Evolutionary conservation across 2,113 vertebrate genomes (phyloP).

Genomic region (Sylvietta virens): DNA sequence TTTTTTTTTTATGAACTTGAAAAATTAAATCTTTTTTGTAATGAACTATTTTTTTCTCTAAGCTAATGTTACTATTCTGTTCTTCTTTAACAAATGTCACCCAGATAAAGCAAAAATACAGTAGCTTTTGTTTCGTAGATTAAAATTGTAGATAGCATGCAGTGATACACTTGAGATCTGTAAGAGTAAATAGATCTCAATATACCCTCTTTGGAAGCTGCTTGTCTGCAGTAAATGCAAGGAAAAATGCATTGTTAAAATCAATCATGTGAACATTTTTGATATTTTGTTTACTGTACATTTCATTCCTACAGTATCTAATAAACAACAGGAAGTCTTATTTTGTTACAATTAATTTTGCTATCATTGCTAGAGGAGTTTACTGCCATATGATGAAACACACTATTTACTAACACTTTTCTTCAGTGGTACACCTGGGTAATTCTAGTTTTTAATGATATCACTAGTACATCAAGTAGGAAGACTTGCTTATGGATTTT

Average conservation of each 20-base stretch:
- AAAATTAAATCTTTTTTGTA: background rate
- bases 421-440: background rate
- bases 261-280: background rate
- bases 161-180: background rate
- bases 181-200: background rate
- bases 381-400: background rate
- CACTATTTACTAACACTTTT: background rate
- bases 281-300: constrained; percentile 31
- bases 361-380: background rate
- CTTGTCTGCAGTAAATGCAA: background rate
- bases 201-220: background rate
- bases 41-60: background rate
- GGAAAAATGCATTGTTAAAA: background rate
- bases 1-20: constrained; percentile 3
- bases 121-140: background rate
- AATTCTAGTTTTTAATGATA: background rate
- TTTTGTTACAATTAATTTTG: constrained; percentile 46
- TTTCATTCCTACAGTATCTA: constrained; percentile 24
- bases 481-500: background rate
- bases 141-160: background rate
- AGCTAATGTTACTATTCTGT: background rate
- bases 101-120: background rate
- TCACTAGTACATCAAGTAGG: background rate
- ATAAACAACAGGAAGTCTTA: constrained; percentile 40
- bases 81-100: background rate